Evolutionary conservation across 2,113 vertebrate species (phyloP).

Genomic region (Arvicanthis niloticus): DNA sequence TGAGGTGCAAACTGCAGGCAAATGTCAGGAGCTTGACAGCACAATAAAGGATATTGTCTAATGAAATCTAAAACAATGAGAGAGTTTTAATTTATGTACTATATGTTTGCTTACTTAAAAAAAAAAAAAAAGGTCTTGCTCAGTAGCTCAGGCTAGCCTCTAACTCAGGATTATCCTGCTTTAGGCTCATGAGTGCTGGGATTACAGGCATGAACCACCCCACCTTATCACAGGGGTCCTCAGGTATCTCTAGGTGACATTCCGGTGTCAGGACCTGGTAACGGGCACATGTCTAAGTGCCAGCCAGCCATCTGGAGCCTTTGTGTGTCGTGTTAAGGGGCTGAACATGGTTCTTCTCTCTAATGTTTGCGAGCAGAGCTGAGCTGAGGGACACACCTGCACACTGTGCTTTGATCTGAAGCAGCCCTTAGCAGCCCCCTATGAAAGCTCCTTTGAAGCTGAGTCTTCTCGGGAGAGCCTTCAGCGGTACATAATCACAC

Average conservation of each 20-base stretch:
- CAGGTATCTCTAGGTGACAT: background rate
- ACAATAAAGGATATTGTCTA: background rate
- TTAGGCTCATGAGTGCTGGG: background rate
- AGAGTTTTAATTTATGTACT: background rate
- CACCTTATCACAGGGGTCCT: background rate
- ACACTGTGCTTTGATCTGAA: background rate
- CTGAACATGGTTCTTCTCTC: background rate
- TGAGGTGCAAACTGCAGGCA: background rate
- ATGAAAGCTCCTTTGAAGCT: constrained; percentile 28
- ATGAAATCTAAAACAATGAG: background rate
- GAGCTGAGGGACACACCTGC: background rate
- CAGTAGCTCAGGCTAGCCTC: background rate
- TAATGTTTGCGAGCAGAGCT: background rate
- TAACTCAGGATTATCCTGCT: background rate
- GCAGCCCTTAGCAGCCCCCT: background rate
- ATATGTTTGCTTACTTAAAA: background rate
- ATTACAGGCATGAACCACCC: too few relatives aligned
- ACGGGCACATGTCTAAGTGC: background rate
- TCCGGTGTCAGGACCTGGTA: background rate
- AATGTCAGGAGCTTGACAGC: background rate
- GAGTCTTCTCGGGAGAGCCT: background rate
- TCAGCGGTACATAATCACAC: background rate
- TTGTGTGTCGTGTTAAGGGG: background rate
- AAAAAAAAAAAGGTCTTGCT: background rate
- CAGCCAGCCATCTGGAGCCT: background rate